Base-by-base conservation (phyloP, 92 coral and sea anemone species). In the Plumapathes pennacea region DNA sequence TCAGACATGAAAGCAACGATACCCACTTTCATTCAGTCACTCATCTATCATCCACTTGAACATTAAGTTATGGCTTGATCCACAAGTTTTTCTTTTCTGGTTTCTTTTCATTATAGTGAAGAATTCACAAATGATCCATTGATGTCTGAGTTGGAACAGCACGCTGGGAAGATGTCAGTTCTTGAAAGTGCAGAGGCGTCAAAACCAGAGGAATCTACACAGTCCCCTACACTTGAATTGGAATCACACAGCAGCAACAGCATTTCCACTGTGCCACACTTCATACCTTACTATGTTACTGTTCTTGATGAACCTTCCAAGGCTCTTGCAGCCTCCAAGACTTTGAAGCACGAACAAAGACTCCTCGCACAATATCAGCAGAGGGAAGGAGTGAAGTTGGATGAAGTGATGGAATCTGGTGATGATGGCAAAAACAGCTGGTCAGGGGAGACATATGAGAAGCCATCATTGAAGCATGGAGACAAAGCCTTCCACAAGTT, bases 401-500 rank as follows among this genome's bases (percentile, higher is more conserved):
- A 55, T 10, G 86, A 81, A 13, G 21, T 79, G 45, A 57, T 41
- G 36, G 74, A 50, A 1, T 38, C 10, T 10, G n/a, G n/a, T n/a
- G 34, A 18, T 33, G 40, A 40, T 2, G 57, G 44, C 25, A 10
- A 37, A 4, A 44, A 32, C 0, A 77, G 46, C 2, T 59, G 78
- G 42, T 19, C 54, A 3, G 64, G 64, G 29, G 98, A 92, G 59
- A 59, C 19, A 3, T 92, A 92, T 54, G 98, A 88, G 46, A 77
- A 46, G 54, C 50, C 86, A 7, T 24, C 47, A 14, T 84, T 89
- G 1, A 77, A 76, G 10, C 96, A 92, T 54, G 98, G 96, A 0
- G 87, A 92, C 55, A 72, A 77, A 54, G 83, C 75, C 0, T 91
- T 91, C 43, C 85, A 88, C 60, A 91, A 79, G 60, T 88, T 91